Evolutionary conservation across 2,113 vertebrate genomes (phyloP).

Genomic region (Oceanites oceanicus): DNA sequence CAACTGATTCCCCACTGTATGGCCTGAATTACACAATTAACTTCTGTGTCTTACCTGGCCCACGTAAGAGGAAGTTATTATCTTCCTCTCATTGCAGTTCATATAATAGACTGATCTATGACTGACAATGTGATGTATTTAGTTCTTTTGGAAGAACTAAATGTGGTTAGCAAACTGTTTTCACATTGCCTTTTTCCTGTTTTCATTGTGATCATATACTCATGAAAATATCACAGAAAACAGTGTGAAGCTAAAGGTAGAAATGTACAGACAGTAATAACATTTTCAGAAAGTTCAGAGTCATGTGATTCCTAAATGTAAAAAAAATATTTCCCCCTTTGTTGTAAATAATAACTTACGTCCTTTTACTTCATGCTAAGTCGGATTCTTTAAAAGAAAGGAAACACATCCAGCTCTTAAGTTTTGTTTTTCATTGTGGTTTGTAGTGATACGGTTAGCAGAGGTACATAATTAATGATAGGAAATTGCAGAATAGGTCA

Average conservation of each 20-base stretch:
- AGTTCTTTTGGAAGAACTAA: background rate
- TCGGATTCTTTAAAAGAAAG: slow-evolving; percentile 16
- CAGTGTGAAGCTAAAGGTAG: background rate
- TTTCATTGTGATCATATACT: background rate
- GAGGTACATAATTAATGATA: slow-evolving; percentile 43
- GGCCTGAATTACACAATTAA: background rate
- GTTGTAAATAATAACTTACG: background rate
- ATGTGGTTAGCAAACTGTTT: background rate
- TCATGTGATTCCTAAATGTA: background rate
- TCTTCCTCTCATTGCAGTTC: background rate
- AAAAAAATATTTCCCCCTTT: background rate
- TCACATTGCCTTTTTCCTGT: background rate
- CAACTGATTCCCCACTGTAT: background rate
- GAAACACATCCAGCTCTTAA: background rate
- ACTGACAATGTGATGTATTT: background rate
- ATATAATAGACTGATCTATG: background rate
- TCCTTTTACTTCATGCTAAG: background rate
- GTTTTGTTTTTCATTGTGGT: slow-evolving; percentile 36
- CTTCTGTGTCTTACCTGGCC: background rate
- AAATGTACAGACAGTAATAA: background rate
- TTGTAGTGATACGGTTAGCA: background rate
- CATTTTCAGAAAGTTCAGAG: background rate
- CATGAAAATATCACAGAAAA: background rate
- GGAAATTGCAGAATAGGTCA: slow-evolving; percentile 63
- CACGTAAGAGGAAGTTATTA: background rate